Evolutionary conservation across 2,888 invertebrate species (phyloP).

Genomic region (Erebia palarica): DNA sequence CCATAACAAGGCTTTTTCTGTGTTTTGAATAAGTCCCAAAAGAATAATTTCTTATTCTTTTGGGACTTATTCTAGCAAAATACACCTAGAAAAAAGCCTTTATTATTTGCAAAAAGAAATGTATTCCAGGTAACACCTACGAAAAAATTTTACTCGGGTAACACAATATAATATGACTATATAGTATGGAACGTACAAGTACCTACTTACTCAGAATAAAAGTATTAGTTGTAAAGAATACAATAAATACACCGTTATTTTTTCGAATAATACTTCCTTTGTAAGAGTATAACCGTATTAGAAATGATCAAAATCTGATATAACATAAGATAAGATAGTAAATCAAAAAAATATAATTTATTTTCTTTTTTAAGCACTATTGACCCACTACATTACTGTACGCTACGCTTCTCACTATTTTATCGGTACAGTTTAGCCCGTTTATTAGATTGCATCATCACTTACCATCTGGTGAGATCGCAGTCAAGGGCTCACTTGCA

Average conservation of each 20-base stretch:
- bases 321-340: too few species aligned
- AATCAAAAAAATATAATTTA: too few species aligned
- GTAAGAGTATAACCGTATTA: too few species aligned
- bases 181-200: too few species aligned
- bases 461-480: too few species aligned
- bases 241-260: neutral
- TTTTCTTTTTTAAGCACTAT: too few species aligned
- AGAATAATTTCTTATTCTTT: constrained; percentile 2
- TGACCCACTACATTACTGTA: too few species aligned
- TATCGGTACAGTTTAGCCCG: too few species aligned
- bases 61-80: constrained; percentile 5
- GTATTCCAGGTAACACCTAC: constrained; percentile 17
- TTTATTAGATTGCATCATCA: too few species aligned
- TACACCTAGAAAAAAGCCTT: constrained; percentile 3
- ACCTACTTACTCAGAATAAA: constrained; percentile 2
- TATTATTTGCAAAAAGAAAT: constrained; percentile 17
- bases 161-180: neutral
- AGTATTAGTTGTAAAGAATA: neutral
- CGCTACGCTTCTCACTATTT: too few species aligned
- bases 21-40: constrained; percentile 18
- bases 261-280: neutral
- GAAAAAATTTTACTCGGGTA: constrained; percentile 7
- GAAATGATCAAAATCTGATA: too few species aligned
- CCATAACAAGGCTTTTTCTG: neutral
- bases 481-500: too few species aligned